Conservation (phyloP, 2,888 invertebrate species). For the Thalpophila matura region DNA sequence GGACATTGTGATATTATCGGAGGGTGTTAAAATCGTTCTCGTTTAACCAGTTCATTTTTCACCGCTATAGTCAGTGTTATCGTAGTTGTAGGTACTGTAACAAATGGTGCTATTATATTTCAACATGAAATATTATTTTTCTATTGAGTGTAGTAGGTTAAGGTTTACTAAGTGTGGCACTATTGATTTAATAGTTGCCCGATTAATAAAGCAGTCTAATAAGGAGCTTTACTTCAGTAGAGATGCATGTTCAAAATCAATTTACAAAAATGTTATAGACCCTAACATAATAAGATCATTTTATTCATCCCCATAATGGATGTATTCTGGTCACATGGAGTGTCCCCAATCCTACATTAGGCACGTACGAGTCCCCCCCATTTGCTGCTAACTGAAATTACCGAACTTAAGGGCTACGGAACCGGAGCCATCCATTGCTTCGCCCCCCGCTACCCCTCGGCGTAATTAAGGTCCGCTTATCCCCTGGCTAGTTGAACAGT, state of each 20-base stretch:
- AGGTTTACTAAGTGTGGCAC: background rate
- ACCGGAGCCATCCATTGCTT: constrained; percentile 76
- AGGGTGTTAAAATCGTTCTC: constrained; percentile 51
- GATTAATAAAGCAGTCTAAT: no score
- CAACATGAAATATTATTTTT: constrained; percentile 15
- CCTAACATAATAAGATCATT: background rate
- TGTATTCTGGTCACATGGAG: constrained; percentile 46
- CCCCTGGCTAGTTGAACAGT: constrained; percentile 64
- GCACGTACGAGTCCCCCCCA: constrained; percentile 69
- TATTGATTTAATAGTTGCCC: no score
- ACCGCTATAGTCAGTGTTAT: constrained; percentile 40
- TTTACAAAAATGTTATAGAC: constrained; percentile 8
- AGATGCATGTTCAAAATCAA: background rate
- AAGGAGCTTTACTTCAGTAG: no score
- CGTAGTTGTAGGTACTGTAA: constrained; percentile 25
- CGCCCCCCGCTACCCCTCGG: constrained; percentile 43
- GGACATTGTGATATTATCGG: constrained; percentile 63
- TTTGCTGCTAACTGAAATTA: constrained; percentile 78
- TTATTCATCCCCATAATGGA: constrained; percentile 43
- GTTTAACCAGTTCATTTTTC: constrained; percentile 53
- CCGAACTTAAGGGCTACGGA: constrained; percentile 72
- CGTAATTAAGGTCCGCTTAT: constrained; percentile 76
- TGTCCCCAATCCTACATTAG: constrained; percentile 68
- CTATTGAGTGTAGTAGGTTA: background rate
- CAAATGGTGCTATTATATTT: constrained; percentile 26